These are phyloP conservation scores for Gymnobelideus leadbeateri DNA, from an alignment of 2,113 vertebrate species.

Conservation along the genomic window DNA sequence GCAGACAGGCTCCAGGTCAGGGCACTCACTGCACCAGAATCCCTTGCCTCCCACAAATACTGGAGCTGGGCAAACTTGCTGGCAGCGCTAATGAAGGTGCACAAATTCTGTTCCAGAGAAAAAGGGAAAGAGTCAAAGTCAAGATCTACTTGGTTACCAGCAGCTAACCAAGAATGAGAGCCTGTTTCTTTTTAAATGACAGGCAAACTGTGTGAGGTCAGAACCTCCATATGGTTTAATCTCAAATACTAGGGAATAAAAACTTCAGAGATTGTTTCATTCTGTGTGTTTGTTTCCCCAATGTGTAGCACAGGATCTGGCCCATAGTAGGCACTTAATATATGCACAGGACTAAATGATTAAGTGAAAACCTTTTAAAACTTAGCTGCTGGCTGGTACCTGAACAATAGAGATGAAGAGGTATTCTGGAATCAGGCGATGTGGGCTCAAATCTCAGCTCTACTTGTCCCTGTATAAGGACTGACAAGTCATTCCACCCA, in stretches of 20 bases:
- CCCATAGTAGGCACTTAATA: not conserved
- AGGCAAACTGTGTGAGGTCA: not conserved
- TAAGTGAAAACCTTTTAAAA: not conserved
- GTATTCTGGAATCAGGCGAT: not conserved
- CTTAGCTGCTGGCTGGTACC: not conserved
- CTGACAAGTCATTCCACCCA: too few species aligned
- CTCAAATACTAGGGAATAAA: not conserved
- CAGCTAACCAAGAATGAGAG: not conserved
- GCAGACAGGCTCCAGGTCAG: constrained; percentile 91
- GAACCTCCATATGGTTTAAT: not conserved
- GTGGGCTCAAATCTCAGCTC: not conserved
- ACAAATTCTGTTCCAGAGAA: constrained; percentile 87
- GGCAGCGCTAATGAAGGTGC: constrained; percentile 90
- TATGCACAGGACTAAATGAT: not conserved
- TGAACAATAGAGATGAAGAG: not conserved
- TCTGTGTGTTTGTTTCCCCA: not conserved
- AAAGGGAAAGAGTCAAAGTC: not conserved
- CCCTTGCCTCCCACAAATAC: constrained; percentile 89
- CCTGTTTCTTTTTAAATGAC: not conserved
- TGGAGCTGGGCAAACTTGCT: constrained; percentile 94
- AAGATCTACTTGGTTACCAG: not conserved
- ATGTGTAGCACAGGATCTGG: not conserved
- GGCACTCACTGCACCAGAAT: constrained; percentile 89
- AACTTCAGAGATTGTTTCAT: not conserved
- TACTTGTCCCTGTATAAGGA: too few species aligned